These are phyloP conservation scores for Mustela nigripes DNA, from an alignment of 2,113 vertebrate species.

Conservation along the genomic window DNA sequence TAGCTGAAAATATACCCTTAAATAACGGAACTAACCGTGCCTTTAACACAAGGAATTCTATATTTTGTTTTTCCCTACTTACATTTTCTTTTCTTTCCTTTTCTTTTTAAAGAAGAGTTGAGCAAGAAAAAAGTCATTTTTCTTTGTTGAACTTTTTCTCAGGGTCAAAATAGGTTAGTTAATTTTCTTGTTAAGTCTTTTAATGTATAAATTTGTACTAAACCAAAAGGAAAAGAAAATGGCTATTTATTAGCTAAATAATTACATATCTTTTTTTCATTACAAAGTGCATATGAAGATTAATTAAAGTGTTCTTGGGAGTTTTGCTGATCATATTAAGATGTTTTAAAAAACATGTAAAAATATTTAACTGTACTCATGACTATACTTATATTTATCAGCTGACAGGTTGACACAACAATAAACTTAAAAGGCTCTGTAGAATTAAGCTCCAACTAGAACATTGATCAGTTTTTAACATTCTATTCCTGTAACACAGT, in stretches of 20 bases:
- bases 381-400: neutral
- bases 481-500: neutral
- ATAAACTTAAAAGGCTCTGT: neutral
- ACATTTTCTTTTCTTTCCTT: neutral
- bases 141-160: neutral
- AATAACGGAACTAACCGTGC: neutral
- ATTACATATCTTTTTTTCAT: conserved; percentile 1
- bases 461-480: neutral
- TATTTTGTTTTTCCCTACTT: conserved; percentile 7
- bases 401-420: neutral
- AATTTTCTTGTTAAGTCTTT: conserved; percentile 33
- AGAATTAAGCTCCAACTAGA: neutral
- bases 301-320: neutral
- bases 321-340: conserved; percentile 44
- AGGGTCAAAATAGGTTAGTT: neutral
- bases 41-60: neutral
- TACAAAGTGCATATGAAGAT: conserved; percentile 28
- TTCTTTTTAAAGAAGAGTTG: conserved; percentile 7
- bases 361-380: neutral
- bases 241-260: conserved; percentile 23
- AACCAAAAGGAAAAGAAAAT: conserved; percentile 29
- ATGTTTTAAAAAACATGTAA: conserved; percentile 20
- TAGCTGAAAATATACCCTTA: neutral
- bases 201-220: neutral
- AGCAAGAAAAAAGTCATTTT: neutral